Evolutionary conservation across 2,888 invertebrate genomes (phyloP).

Genomic region (Synanthedon andrenaeformis): DNA sequence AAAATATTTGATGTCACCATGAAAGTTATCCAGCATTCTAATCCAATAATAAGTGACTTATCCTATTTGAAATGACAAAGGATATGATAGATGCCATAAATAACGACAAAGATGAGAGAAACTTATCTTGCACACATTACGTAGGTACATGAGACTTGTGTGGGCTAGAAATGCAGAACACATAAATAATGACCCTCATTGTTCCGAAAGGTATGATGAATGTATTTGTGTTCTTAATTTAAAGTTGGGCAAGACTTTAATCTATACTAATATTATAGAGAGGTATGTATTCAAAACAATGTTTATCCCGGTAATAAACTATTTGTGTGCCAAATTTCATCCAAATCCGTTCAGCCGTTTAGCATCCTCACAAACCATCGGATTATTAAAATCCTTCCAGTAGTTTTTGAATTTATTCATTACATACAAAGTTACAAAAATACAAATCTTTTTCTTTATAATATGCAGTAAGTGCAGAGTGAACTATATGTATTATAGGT

Average conservation of each 20-base stretch:
- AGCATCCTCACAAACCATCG: too few relatives aligned
- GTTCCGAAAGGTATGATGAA: constrained; percentile 53
- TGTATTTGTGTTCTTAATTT: constrained; percentile 40
- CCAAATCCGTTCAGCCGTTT: too few relatives aligned
- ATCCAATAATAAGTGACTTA: background rate
- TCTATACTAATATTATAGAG: too few relatives aligned
- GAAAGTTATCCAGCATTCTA: background rate
- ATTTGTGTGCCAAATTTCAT: too few relatives aligned
- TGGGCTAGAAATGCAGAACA: constrained; percentile 40
- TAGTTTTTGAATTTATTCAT: too few relatives aligned
- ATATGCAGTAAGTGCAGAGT: too few relatives aligned
- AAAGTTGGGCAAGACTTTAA: constrained; percentile 10
- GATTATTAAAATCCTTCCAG: too few relatives aligned
- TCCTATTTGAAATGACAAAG: background rate
- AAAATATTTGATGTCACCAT: background rate
- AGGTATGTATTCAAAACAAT: too few relatives aligned
- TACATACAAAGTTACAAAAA: too few relatives aligned
- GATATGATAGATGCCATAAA: constrained; percentile 14
- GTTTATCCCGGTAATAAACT: too few relatives aligned
- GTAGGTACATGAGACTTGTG: constrained; percentile 35
- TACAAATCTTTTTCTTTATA: too few relatives aligned
- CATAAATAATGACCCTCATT: constrained; percentile 46
- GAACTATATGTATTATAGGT: too few relatives aligned
- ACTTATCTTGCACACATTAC: constrained; percentile 41
- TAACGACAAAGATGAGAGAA: constrained; percentile 46